Evolutionary conservation across 23 tunicate species (phyloP).

Genomic region (Styela plicata): DNA sequence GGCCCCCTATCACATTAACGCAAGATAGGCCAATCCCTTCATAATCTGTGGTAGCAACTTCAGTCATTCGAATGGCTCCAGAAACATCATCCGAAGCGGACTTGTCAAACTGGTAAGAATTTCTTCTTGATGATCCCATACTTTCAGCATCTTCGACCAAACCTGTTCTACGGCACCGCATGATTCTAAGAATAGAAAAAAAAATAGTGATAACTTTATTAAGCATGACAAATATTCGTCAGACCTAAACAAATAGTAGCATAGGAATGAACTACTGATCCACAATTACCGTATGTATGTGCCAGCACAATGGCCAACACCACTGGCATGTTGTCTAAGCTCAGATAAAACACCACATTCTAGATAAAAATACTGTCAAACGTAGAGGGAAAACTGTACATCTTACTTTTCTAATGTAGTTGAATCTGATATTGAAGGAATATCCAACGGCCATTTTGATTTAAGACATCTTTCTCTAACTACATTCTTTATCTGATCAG

Average conservation of each 20-base stretch:
- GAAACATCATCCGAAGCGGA: slow-evolving; percentile 2
- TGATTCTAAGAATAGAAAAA: not conserved
- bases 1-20: slow-evolving; percentile 32
- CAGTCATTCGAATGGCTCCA: slow-evolving; percentile 43
- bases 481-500: not conserved
- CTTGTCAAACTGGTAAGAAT: not conserved
- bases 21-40: slow-evolving; percentile 68
- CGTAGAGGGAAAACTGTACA: not conserved
- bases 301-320: too few relatives aligned
- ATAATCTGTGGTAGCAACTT: slow-evolving; percentile 54
- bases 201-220: not conserved
- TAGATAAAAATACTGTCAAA: not conserved
- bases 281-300: too few relatives aligned
- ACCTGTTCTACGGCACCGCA: not conserved
- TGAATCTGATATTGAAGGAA: slow-evolving; percentile 28
- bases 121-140: not conserved
- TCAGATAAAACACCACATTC: too few relatives aligned
- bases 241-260: too few relatives aligned
- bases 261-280: too few relatives aligned
- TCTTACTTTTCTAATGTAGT: not conserved
- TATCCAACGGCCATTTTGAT: slow-evolving; percentile 65
- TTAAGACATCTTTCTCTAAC: not conserved
- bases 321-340: too few relatives aligned
- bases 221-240: too few relatives aligned
- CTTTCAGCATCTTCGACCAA: not conserved